Conservation (phyloP, 2,797 vertebrate genomes). For the Sphenodon punctatus region DNA sequence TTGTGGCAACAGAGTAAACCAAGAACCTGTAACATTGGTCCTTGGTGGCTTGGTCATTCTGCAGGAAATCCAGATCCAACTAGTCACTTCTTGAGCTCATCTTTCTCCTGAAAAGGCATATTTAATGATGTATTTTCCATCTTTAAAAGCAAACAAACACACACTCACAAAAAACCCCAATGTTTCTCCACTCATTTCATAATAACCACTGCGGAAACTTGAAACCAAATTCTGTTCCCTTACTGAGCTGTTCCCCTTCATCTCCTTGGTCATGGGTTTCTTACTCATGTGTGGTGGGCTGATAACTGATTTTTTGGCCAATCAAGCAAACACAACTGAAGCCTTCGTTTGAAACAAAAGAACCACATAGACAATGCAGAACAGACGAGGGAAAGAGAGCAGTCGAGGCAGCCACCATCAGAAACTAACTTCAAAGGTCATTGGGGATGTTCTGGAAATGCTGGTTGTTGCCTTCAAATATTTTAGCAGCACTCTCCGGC, state of each 20-base stretch:
- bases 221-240: not conserved
- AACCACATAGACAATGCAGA: not conserved
- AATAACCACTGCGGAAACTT: not conserved
- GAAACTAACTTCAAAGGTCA: fast-evolving
- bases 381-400: no score
- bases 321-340: not conserved
- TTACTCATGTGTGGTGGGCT: not conserved
- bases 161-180: no score
- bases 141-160: not conserved
- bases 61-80: not conserved
- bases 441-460: not conserved
- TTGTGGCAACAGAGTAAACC: no score
- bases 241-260: not conserved
- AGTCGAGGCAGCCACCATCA: no score
- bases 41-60: no score
- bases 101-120: conserved; percentile 15
- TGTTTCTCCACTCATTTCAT: conserved; percentile 4
- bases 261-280: not conserved
- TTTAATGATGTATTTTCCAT: conserved; percentile 23
- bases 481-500: not conserved
- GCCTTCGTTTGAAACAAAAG: not conserved
- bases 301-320: not conserved
- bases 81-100: conserved; percentile 13
- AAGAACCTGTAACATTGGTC: no score
- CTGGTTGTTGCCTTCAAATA: not conserved